These are phyloP conservation scores for Sturmia bella DNA, from an alignment of 2,888 invertebrate genomes.

Conservation along the genomic window DNA sequence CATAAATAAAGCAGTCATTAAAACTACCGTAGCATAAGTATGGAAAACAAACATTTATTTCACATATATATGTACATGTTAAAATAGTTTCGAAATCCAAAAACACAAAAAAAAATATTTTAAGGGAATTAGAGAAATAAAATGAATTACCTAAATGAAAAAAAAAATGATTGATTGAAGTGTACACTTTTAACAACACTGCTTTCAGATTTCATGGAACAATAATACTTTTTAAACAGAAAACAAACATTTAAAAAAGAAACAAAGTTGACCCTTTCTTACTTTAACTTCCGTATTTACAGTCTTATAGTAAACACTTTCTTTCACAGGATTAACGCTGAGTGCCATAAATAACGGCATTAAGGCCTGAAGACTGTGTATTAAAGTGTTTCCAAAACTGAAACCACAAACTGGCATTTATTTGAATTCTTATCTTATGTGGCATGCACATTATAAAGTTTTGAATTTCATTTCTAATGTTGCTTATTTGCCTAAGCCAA, in stretches of 20 bases:
- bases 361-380: not conserved
- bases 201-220: not conserved
- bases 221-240: constrained; percentile 48
- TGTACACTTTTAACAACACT: constrained; percentile 24
- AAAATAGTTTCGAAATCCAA: not conserved
- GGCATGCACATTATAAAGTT: constrained; percentile 15
- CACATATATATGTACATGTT: not conserved
- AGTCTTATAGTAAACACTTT: constrained; percentile 24
- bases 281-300: constrained; percentile 41
- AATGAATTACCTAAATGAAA: not conserved
- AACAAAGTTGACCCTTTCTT: constrained; percentile 6
- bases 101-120: not conserved
- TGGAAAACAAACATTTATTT: not conserved
- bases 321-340: constrained; percentile 47
- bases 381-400: constrained; percentile 27
- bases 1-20: constrained; percentile 20
- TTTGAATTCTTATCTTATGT: constrained; percentile 43
- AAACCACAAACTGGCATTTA: constrained; percentile 65
- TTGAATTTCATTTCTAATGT: constrained; percentile 27
- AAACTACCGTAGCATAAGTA: not conserved
- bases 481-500: constrained; percentile 32
- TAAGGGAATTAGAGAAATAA: constrained; percentile 9
- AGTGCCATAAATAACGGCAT: constrained; percentile 17
- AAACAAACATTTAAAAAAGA: not conserved
- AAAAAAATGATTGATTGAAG: constrained; percentile 49